phyloP scores from a whole-genome alignment of 2,888 invertebrate species.

The Ormyrus pomaceus region DNA sequence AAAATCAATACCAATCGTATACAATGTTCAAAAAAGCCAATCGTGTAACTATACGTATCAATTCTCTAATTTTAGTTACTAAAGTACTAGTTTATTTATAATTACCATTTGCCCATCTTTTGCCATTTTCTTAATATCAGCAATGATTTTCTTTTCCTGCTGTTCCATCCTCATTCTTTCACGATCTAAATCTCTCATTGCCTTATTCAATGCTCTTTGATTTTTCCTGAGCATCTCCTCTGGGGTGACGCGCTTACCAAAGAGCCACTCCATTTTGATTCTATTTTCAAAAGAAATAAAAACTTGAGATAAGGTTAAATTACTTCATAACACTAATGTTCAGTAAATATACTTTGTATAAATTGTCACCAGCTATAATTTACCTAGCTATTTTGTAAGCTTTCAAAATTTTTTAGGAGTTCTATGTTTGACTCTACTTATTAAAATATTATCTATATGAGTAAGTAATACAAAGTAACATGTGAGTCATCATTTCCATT shows the following conservation, averaged over 20 bases:
- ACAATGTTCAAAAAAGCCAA: background rate
- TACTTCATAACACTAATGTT: background rate
- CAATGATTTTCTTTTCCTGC: slow-evolving; percentile 98
- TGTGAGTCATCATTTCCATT: slow-evolving; percentile 41
- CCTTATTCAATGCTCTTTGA: slow-evolving; percentile 97
- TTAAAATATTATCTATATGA: slow-evolving; percentile 30
- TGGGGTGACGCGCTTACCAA: slow-evolving; percentile 96
- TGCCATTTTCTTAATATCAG: slow-evolving; percentile 98
- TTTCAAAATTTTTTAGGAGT: too few species aligned
- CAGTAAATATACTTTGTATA: too few species aligned
- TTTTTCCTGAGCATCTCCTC: slow-evolving; percentile 99
- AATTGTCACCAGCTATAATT: too few species aligned
- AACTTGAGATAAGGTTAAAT: slow-evolving; percentile 11
- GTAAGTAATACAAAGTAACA: background rate
- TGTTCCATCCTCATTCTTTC: slow-evolving; percentile 97
- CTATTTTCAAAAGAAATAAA: background rate
- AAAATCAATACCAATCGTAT: slow-evolving; percentile 38
- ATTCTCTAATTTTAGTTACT: background rate
- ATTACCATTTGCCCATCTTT: slow-evolving; percentile 98
- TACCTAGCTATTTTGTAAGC: too few species aligned
- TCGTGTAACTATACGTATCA: background rate
- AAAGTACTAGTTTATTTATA: background rate
- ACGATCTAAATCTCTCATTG: slow-evolving; percentile 97
- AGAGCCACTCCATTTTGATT: slow-evolving; percentile 90
- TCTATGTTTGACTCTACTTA: background rate